Percentiles rank a stretch among this genome's conserved stretches.
phyloP scores from a whole-genome alignment of 2,113 vertebrate genomes.

The Hyperopisus bebe region DNA sequence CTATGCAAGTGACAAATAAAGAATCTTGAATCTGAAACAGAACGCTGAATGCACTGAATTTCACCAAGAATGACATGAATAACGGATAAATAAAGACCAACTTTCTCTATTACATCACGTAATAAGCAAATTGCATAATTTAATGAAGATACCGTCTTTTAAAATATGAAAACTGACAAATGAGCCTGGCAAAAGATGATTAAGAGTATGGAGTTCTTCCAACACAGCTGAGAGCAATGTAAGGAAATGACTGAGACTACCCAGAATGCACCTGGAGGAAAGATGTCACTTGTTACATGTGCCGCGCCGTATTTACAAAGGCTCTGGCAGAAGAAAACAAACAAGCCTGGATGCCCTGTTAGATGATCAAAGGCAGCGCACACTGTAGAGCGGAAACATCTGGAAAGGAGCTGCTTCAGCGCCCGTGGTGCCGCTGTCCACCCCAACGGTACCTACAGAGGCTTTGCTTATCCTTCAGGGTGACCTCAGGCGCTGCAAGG shows the following conservation, averaged over 20 bases:
- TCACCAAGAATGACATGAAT: not conserved
- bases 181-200: not conserved
- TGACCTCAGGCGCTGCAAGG: not conserved
- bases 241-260: constrained; percentile 2
- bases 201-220: not conserved
- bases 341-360: constrained; percentile 30
- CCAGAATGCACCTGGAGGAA: constrained; percentile 17
- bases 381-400: not conserved
- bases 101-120: not conserved
- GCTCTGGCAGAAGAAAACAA: constrained; percentile 35
- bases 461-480: not conserved
- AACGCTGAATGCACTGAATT: not conserved
- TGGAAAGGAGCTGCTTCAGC: constrained; percentile 7
- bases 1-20: too few relatives aligned
- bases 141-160: not conserved
- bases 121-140: not conserved
- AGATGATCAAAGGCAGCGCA: constrained; percentile 23
- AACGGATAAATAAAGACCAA: not conserved
- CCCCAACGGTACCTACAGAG: not conserved
- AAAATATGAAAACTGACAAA: not conserved
- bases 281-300: not conserved
- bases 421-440: not conserved
- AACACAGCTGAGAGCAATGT: constrained; percentile 7
- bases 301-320: constrained; percentile 34
- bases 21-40: not conserved